These are phyloP conservation scores for Potamilus streckersoni DNA, from an alignment of 1,140 invertebrate genomes.

Conservation along the genomic window DNA sequence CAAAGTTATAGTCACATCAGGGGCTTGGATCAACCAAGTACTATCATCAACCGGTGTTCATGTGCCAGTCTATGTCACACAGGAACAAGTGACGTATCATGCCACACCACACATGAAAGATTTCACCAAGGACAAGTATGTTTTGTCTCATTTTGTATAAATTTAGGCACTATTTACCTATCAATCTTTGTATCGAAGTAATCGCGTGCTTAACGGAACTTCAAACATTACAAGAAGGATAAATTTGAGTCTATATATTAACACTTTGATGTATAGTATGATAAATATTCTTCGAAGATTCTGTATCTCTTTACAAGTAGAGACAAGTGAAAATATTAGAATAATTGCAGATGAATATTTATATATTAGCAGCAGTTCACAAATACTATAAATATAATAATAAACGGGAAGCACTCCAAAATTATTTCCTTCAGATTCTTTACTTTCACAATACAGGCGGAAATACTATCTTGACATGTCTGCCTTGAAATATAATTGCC, in stretches of 20 bases:
- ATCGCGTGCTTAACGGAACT: background rate
- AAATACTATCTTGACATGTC: no score
- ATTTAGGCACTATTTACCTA: background rate
- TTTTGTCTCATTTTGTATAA: background rate
- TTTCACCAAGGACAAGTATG: constrained; percentile 61
- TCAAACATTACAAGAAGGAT: background rate
- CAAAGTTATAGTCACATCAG: constrained; percentile 57
- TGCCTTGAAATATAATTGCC: background rate
- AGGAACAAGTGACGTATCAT: constrained; percentile 65
- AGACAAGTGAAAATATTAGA: no score
- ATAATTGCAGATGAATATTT: no score
- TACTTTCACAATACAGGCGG: no score
- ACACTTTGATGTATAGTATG: background rate
- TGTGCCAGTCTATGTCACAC: constrained; percentile 59
- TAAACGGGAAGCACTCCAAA: no score
- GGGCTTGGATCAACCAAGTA: constrained; percentile 63
- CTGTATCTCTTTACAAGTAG: no score
- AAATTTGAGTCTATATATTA: background rate
- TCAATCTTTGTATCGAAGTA: background rate
- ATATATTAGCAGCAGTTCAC: no score
- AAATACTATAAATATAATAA: no score
- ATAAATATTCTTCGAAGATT: no score
- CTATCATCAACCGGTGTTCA: constrained; percentile 60
- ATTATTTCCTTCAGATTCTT: no score
- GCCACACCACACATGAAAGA: constrained; percentile 61